Evolutionary conservation across 2,113 vertebrate genomes (phyloP).

Genomic region (Percina caprodes): DNA sequence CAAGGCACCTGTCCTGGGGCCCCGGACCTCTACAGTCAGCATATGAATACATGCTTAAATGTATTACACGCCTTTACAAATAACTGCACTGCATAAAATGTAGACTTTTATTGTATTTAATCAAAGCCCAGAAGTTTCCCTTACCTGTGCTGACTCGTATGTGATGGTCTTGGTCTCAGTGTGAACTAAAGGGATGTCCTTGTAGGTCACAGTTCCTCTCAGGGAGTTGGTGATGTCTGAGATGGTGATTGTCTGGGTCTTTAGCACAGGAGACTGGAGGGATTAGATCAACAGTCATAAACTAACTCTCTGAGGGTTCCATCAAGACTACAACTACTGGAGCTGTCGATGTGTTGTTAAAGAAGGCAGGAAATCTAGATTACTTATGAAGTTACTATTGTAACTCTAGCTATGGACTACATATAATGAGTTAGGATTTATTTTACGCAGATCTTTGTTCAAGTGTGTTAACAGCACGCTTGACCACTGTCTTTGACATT

Average conservation of each 20-base stretch:
- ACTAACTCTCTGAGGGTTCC: conserved; percentile 9
- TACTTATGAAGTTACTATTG: neutral
- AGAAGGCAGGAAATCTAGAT: neutral
- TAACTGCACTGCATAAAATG: neutral
- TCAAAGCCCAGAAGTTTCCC: conserved; percentile 10
- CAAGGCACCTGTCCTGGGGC: neutral
- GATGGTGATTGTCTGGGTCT: conserved; percentile 97
- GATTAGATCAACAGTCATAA: conserved; percentile 56
- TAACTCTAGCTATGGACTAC: neutral
- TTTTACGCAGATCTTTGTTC: too few relatives aligned
- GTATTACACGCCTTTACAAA: neutral
- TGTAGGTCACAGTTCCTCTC: conserved; percentile 90
- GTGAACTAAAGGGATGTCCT: conserved; percentile 94
- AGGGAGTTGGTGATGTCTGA: conserved; percentile 89
- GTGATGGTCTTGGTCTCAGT: conserved; percentile 99
- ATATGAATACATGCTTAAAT: neutral
- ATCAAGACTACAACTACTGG: conserved; percentile 4
- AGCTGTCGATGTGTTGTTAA: neutral
- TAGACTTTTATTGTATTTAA: neutral
- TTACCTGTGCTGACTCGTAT: conserved; percentile 96
- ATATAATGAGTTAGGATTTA: too few relatives aligned
- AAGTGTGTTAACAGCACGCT: too few relatives aligned
- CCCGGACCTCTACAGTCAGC: neutral
- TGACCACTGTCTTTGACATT: too few relatives aligned
- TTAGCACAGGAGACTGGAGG: conserved; percentile 91